Base-by-base conservation (phyloP, 2,888 invertebrate genomes). In the Trachelus stipa region DNA sequence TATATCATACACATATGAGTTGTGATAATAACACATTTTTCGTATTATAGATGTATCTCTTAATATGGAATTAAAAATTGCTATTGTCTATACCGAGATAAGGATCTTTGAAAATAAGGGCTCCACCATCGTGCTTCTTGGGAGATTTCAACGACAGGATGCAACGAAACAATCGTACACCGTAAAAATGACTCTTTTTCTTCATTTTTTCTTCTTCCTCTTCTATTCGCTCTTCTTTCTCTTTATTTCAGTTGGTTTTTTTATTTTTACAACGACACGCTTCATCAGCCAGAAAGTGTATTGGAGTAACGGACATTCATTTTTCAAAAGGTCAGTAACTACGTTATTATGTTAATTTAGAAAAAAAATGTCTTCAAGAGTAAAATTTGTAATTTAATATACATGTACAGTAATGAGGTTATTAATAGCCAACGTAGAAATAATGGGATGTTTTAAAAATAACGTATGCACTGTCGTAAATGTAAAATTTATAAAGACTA, bases 101-200 rank as follows among this genome's bases (percentile, higher is more conserved):
- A 9, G 23, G 6, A 56, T 23, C 23, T 23, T 40, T 23, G 40
- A 23, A 56, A 23, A 2, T 23, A 56, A 23, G 23, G 40, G 40
- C 40, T 56, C 23, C 40, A 2, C 23, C 23, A 23, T 56, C 0
- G 9, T 23, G 23, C 23, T 9, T 23, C 40, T 56, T 23, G 40
- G 23, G 40, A 56, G 31, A 31, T 9, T 33, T 80, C 79, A 81
- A 79, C 80, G 86, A 83, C 88, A 89, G 88, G 88, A 89, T 88
- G 87, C 87, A 82, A 86, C 85, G 87, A 87, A 88, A 89, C 89
- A 89, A 89, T 89, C 56, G 37, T 56, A 23, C 40, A 56, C 23
- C 40, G 40, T 23, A 56, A 56, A 56, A 56, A 23, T 56, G 23
- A 56, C 23, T 23, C 35, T 35, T 35, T 56, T 23, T 23, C 9